Evolutionary conservation across 2,888 invertebrate species (phyloP), one percentile per base, ranked within the genome.

Genomic region (Sialis lutaria): DNA sequence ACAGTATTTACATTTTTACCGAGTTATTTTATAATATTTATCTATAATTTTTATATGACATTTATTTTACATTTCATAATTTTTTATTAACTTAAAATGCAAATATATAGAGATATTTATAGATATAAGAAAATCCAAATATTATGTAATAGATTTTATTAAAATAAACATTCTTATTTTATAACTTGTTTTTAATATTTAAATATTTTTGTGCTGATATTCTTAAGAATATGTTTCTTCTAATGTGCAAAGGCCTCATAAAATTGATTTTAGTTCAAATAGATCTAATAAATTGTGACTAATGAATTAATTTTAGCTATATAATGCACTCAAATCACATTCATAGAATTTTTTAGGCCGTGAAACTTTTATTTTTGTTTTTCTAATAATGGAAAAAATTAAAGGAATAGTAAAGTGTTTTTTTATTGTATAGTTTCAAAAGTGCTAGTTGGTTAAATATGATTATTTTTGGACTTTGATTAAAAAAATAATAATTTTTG

Each of bases 71-170:
- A 12, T 41, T 43, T 13, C 8, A 33, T 43, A 33, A 33, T 43
- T 33, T 33, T 43, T 43, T 43, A 33, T 43, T 39, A 33, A 43
- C 33, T 43, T 30, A 10, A 43, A 32, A 43, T 32, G 10, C 33
- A 43, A 10, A 43, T 8, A 13, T 33, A 31, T 10, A 33, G n/a
- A 43, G 12, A 32, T 13, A 33, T 33, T 43, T 33, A 33, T 33
- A 12, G 22, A 10, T 33, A 8, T 33, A 43, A 33, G 12, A 33
- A 33, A 33, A 33, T 43, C 12, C 33, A 43, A 12, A 42, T 31
- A 42, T 30, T 42, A 42, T 42, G 31, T 30, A 31, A 30, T 42
- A 22, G 22, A 10, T 42, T 31, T 9, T 42, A 42, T 42, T 30
- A 42, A 42, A 12, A 12, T 42, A 10, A 42, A 42, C 7, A 32